Base-by-base conservation (phyloP, 2,113 vertebrate species). In the Psophia crepitans region DNA sequence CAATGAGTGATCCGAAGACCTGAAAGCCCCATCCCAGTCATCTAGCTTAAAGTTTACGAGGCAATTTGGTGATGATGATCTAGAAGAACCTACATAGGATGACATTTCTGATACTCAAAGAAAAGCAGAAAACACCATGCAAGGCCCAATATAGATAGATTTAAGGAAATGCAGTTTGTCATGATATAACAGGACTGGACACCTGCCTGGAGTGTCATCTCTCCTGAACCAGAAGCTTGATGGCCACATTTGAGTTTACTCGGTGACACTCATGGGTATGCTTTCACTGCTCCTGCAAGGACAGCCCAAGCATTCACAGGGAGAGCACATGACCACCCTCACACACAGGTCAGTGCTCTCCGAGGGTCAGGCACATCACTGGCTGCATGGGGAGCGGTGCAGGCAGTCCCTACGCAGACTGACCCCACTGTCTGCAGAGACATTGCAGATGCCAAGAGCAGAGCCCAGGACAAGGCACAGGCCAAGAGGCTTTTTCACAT, bases 121-220 rank as follows among this genome's bases (percentile, higher is more conserved):
- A 74, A 74, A 70, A 64, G 48, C 13, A 86, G 41, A 74, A 76
- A 43, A 66, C 12, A 33, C 2, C 3, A 14, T 3, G 2, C 0
- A 2, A 66, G 46, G 30, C 9, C 35, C 9, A 51, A 30, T 20
- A n/a, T 0, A 0, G 15, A 19, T 5, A 28, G 28, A 57, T n/a
- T n/a, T 58, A 75, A 66, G 14, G 22, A 78, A 87, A 92, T 28
- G 0, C 3, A 30, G 9, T 37, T 84, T 90, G 32, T 12, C 9
- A 6, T 30, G 23, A 5, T 63, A 23, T 11, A 68, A 58, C 20
- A 54, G 63, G 18, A 83, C 30, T 24, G 18, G 37, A 66, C 28
- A 61, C 5, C 10, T 61, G 33, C 33, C 10, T 70, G 22, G 21
- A 70, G 26, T 11, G 3, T 13, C 41, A 61, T 4, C 20, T 88